Base-by-base conservation (phyloP, 1,140 invertebrate genomes). In the Ceratina calcarata region DNA sequence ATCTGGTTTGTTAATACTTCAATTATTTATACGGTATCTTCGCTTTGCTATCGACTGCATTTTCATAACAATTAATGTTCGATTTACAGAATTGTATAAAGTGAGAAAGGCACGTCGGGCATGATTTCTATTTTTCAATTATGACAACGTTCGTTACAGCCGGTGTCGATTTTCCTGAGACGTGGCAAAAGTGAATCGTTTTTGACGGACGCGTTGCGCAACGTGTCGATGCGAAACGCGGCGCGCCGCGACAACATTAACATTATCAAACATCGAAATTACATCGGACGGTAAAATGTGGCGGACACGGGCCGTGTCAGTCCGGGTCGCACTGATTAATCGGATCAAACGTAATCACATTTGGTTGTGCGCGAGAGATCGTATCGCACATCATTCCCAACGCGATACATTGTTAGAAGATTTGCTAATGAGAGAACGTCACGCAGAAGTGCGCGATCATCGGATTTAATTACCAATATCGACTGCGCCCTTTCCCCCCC, bases 381-480 rank as follows among this genome's bases (percentile, higher is more conserved):
- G 76, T 72, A 57, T 78, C 76, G 60, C 58, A 67, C 69, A 49
- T 70, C 58, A 20, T 12, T 12, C 22, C 10, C 37, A 6, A 45
- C 20, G 22, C 76, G 68, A 78, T 78, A 78, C 60, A 72, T 65
- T 57, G 76, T 72, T 71, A 64, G 76, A 78, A 72, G 76, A 78
- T 78, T 65, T 64, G 69, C 69, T 78, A 78, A 78, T 78, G 76
- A 78, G 76, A 72, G 76, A 72, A 64, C 68, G 76, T 78, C 76
- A 72, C 76, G 69, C 76, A 78, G 69, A 78, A 78, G 69, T 72
- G 60, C 60, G 60, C 69, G 76, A 78, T 78, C 76, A 78, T 78
- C 76, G 60, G 74, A 76, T 82, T 85, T 86, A 85, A 75, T 85
- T 86, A 78, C 66, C 57, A 78, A 45, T 81, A 76, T 78, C 81